These are phyloP conservation scores for Lucinisca nassula DNA, from an alignment of 2,888 invertebrate genomes.

Conservation along the genomic window DNA sequence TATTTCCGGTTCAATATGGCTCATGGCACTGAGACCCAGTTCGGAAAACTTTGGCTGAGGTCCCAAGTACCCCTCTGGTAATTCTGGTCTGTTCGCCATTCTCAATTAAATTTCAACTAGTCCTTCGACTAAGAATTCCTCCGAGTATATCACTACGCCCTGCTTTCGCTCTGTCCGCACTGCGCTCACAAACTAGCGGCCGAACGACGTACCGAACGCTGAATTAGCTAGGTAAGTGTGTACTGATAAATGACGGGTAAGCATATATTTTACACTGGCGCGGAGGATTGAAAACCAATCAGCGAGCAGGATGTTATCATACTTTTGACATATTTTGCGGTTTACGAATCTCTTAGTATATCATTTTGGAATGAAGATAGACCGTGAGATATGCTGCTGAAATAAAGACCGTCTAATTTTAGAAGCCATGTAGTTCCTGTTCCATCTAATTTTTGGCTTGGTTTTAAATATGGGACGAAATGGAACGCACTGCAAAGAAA, in stretches of 20 bases:
- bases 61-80: conserved; percentile 82
- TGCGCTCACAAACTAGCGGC: not conserved
- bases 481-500: too few relatives aligned
- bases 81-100: conserved; percentile 75
- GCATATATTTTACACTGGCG: not conserved
- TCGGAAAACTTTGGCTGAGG: conserved; percentile 81
- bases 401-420: not conserved
- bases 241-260: not conserved
- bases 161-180: not conserved
- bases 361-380: conserved; percentile 42
- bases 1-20: conserved; percentile 76
- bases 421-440: too few relatives aligned
- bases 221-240: not conserved
- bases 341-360: conserved; percentile 22
- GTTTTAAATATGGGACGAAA: too few relatives aligned
- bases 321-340: conserved; percentile 33
- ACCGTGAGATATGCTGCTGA: not conserved
- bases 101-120: not conserved
- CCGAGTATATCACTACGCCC: too few relatives aligned
- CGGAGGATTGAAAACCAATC: conserved; percentile 15
- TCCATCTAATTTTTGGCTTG: too few relatives aligned
- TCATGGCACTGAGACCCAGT: conserved; percentile 73
- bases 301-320: conserved; percentile 3
- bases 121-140: too few relatives aligned
- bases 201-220: not conserved